phyloP scores from a whole-genome alignment of 2,113 vertebrate species.

The Petrocephalus zakoni region DNA sequence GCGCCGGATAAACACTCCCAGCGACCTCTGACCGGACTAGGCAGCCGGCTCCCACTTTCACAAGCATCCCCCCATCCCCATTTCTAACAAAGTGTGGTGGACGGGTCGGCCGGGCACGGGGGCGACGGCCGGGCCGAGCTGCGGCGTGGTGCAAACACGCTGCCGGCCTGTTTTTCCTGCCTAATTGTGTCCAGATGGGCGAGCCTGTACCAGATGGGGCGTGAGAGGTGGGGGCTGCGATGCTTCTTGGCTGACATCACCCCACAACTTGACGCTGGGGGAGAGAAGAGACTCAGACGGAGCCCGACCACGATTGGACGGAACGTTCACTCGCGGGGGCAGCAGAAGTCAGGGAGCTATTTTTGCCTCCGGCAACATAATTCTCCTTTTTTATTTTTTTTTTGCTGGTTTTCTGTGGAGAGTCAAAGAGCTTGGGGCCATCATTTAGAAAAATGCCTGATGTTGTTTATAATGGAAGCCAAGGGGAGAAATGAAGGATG shows the following conservation, averaged over 20 bases:
- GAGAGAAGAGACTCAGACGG: not conserved
- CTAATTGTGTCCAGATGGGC: conserved; percentile 55
- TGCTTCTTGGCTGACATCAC: conserved; percentile 60
- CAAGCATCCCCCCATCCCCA: not conserved
- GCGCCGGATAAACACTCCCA: not conserved
- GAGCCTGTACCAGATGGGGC: conserved; percentile 55
- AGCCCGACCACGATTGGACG: conserved; percentile 24
- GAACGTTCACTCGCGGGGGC: conserved; percentile 18
- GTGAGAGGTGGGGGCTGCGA: conserved; percentile 38
- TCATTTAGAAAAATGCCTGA: conserved; percentile 8
- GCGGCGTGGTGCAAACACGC: conserved; percentile 44
- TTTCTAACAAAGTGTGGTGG: not conserved
- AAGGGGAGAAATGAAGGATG: conserved; percentile 30
- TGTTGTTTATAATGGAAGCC: conserved; percentile 41
- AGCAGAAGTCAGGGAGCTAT: conserved; percentile 24
- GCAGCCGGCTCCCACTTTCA: not conserved
- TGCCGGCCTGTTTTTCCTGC: conserved; percentile 49
- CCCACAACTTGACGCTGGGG: conserved; percentile 25
- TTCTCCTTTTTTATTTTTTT: not conserved
- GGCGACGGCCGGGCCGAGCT: not conserved
- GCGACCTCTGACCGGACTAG: not conserved
- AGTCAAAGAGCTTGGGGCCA: not conserved
- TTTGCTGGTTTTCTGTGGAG: not conserved
- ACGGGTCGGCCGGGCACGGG: conserved; percentile 23
- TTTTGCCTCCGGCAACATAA: conserved; percentile 16